A percentile compares a stretch with the other conserved stretches of the same genome.
These are phyloP conservation scores for Scelioninae gen. 1 DNA, from an alignment of 2,888 invertebrate genomes.

Conservation along the genomic window DNA sequence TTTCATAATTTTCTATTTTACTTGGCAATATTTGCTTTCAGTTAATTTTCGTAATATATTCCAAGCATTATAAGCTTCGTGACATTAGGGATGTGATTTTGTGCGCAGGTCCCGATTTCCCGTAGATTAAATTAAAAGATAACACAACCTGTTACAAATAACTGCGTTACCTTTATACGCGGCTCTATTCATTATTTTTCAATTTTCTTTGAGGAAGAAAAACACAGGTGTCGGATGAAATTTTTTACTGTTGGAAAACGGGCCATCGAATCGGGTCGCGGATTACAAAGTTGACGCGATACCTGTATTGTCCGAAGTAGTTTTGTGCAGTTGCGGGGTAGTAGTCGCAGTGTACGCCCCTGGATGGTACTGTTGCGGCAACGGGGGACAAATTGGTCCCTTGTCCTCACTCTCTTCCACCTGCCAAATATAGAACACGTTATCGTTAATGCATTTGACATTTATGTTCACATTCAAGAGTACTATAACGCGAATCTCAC, in stretches of 20 bases:
- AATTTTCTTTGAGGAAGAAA: constrained; percentile 8
- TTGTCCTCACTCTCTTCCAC: constrained; percentile 81
- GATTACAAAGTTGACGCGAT: constrained; percentile 67
- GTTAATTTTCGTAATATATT: constrained; percentile 55
- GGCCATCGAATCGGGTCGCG: too few species aligned
- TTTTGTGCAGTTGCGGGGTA: constrained; percentile 81
- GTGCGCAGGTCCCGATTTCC: constrained; percentile 38
- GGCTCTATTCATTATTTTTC: constrained; percentile 9
- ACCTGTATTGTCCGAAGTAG: constrained; percentile 80
- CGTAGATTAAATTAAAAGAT: constrained; percentile 64
- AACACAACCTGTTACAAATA: constrained; percentile 29
- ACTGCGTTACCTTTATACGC: constrained; percentile 35
- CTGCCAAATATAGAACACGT: constrained; percentile 78
- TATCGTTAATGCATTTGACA: constrained; percentile 81
- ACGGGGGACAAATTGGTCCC: constrained; percentile 84
- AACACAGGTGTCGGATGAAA: constrained; percentile 3
- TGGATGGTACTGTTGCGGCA: constrained; percentile 82
- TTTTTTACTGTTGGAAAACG: too few species aligned
- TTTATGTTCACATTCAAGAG: constrained; percentile 76
- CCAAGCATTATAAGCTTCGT: constrained; percentile 25
- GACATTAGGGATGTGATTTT: constrained; percentile 43
- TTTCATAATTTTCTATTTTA: constrained; percentile 57
- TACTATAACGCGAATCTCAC: constrained; percentile 70
- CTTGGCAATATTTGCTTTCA: constrained; percentile 55
- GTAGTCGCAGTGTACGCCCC: constrained; percentile 79